Percentiles rank a stretch among this genome's conserved stretches.
These are phyloP conservation scores for Micrasema minimum DNA, from an alignment of 1,140 invertebrate species.

Conservation along the genomic window DNA sequence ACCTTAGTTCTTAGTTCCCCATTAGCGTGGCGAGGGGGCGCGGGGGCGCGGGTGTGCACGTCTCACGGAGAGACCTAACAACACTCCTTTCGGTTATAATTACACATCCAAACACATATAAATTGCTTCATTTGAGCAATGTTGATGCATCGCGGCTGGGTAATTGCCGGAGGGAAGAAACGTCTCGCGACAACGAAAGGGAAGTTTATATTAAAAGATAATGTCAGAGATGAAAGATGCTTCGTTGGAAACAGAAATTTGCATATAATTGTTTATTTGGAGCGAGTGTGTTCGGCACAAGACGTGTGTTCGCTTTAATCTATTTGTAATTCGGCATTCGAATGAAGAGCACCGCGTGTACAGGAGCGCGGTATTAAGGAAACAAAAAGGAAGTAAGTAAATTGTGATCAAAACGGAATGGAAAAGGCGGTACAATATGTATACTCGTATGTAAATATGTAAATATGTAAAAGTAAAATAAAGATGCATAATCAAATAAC, in stretches of 20 bases:
- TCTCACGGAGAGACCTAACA: neutral
- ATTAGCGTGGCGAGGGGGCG: too few species aligned
- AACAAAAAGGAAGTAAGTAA: too few species aligned
- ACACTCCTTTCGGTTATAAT: constrained; percentile 29
- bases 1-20: constrained; percentile 3
- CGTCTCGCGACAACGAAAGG: constrained; percentile 1
- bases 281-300: neutral
- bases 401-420: too few species aligned
- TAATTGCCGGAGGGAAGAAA: constrained; percentile 7
- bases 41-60: too few species aligned
- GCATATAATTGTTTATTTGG: constrained; percentile 52
- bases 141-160: constrained; percentile 33
- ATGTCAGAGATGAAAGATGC: constrained; percentile 39
- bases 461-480: too few species aligned
- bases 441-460: too few species aligned
- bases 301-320: constrained; percentile 16
- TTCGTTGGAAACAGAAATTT: constrained; percentile 46
- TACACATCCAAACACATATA: constrained; percentile 39
- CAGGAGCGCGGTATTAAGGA: too few species aligned
- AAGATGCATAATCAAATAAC: too few species aligned
- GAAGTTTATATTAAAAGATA: constrained; percentile 51
- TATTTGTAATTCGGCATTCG: constrained; percentile 14
- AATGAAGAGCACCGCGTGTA: neutral
- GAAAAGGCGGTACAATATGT: too few species aligned
- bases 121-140: constrained; percentile 43